These are phyloP conservation scores for Candidula unifasciata DNA, from an alignment of 2,888 invertebrate species.

Conservation along the genomic window DNA sequence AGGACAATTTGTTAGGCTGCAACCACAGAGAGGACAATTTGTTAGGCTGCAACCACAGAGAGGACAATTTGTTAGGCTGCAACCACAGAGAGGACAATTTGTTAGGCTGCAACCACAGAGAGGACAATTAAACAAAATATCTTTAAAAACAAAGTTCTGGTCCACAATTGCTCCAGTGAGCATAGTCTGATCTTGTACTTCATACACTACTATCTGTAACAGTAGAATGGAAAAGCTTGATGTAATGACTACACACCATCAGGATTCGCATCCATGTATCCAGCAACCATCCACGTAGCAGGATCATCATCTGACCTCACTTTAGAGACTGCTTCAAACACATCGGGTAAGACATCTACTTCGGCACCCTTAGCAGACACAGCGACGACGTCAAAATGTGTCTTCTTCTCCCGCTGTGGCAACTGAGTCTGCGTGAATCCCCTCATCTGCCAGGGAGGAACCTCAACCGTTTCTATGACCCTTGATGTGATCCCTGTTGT, in stretches of 20 bases:
- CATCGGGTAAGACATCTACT: conserved; percentile 47
- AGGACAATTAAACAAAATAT: too few species aligned
- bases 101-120: too few species aligned
- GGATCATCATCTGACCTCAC: conserved; percentile 64
- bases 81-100: too few species aligned
- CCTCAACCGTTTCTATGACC: conserved; percentile 64
- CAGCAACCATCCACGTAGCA: conserved; percentile 64
- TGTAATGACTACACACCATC: conserved; percentile 55
- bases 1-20: too few species aligned
- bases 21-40: too few species aligned
- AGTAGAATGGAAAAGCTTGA: background rate
- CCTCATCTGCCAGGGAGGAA: conserved; percentile 69
- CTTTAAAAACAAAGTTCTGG: too few species aligned
- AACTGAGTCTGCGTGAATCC: conserved; percentile 73
- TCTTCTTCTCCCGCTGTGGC: conserved; percentile 62
- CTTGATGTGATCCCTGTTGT: conserved; percentile 73
- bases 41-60: too few species aligned
- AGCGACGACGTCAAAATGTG: conserved; percentile 61
- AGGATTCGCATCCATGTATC: conserved; percentile 59
- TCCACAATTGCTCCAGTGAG: too few species aligned
- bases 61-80: too few species aligned
- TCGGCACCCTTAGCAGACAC: conserved; percentile 66
- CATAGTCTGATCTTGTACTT: too few species aligned
- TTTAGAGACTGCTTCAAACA: conserved; percentile 43
- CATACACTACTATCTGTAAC: too few species aligned